Conservation (phyloP, 2,888 invertebrate genomes). For the Kuschelorhynchus macadamiae region DNA sequence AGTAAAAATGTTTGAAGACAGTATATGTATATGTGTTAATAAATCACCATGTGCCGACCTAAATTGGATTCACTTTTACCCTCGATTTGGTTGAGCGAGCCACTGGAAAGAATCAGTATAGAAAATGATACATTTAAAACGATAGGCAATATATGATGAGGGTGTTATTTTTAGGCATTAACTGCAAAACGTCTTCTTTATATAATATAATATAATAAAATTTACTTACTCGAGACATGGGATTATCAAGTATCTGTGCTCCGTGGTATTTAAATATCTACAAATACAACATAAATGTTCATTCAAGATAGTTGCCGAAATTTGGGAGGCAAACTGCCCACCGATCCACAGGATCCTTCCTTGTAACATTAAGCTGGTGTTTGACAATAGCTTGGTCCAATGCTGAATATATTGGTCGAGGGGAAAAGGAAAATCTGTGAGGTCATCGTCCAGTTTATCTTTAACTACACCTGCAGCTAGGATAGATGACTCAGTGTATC, state of each 20-base stretch:
- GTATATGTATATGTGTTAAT: too few relatives aligned
- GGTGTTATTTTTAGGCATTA: too few relatives aligned
- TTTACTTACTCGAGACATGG: not conserved
- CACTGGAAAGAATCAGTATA: too few relatives aligned
- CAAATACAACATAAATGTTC: slow-evolving; percentile 34
- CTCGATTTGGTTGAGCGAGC: too few relatives aligned
- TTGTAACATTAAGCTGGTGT: slow-evolving; percentile 13
- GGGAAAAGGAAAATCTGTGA: slow-evolving; percentile 39
- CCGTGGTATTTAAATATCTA: not conserved
- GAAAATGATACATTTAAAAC: too few relatives aligned
- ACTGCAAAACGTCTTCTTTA: too few relatives aligned
- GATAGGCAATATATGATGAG: too few relatives aligned
- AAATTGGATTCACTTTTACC: too few relatives aligned
- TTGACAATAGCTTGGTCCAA: slow-evolving; percentile 50
- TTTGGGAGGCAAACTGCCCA: slow-evolving; percentile 49
- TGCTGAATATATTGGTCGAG: slow-evolving; percentile 50
- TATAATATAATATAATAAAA: too few relatives aligned
- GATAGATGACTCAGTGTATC: slow-evolving; percentile 55
- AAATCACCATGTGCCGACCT: too few relatives aligned
- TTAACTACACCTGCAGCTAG: slow-evolving; percentile 51
- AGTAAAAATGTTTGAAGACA: too few relatives aligned
- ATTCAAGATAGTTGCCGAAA: slow-evolving; percentile 46
- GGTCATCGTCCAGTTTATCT: slow-evolving; percentile 14
- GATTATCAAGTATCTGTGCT: not conserved
- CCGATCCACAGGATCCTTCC: slow-evolving; percentile 43